Evolutionary conservation across 2,113 vertebrate species (phyloP).

Genomic region (Panthera uncia): DNA sequence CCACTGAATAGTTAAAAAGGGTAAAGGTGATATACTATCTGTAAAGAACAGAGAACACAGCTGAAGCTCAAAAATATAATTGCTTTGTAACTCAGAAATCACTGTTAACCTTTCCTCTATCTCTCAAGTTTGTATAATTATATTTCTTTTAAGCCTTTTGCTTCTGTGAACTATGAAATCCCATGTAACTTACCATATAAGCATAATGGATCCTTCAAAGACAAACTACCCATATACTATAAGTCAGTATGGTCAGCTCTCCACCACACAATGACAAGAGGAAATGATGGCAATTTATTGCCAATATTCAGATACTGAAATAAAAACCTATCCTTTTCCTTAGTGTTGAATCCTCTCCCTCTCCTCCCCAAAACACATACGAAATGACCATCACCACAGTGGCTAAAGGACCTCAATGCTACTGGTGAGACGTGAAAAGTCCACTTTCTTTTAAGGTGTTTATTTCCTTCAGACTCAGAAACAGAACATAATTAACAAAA

Average conservation of each 20-base stretch:
- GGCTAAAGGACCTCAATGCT: not conserved
- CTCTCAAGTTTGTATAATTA: not conserved
- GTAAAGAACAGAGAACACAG: not conserved
- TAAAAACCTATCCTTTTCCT: not conserved
- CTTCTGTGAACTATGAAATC: not conserved
- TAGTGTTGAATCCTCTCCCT: not conserved
- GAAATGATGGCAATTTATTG: not conserved
- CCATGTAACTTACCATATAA: not conserved
- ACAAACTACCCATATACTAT: not conserved
- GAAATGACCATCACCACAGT: not conserved
- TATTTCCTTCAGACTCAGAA: conserved; percentile 5
- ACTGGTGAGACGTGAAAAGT: not conserved
- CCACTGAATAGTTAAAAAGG: not conserved
- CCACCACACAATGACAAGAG: not conserved
- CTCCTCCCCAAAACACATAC: not conserved
- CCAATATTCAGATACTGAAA: not conserved
- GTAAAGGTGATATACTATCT: not conserved
- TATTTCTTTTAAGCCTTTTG: not conserved
- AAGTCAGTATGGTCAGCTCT: not conserved
- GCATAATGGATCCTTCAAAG: not conserved
- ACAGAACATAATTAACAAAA: conserved; percentile 8
- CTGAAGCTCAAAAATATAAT: not conserved
- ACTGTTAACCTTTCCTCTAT: not conserved
- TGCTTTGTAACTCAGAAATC: not conserved
- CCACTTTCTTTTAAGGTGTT: not conserved